phyloP scores from a whole-genome alignment of 2,797 vertebrate species.

The Alosa sapidissima region DNA sequence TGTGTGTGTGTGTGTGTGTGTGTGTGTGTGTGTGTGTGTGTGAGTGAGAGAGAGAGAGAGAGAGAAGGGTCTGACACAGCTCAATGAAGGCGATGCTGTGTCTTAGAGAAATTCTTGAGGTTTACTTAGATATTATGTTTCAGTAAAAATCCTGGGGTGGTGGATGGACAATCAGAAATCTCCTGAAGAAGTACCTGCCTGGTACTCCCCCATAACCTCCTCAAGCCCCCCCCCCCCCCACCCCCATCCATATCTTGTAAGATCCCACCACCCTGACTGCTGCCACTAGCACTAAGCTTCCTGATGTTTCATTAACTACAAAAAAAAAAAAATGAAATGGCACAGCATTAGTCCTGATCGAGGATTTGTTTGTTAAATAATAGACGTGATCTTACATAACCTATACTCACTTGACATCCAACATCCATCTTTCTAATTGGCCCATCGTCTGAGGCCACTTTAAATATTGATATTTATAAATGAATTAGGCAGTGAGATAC shows the following conservation, averaged over 20 bases:
- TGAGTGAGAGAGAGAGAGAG: background rate
- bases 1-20: conserved; percentile 12
- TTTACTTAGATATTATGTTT: background rate
- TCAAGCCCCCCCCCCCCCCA: background rate
- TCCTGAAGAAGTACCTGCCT: background rate
- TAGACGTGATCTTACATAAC: background rate
- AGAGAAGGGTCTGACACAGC: background rate
- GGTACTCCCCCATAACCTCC: background rate
- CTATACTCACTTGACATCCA: background rate
- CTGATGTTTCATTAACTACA: background rate
- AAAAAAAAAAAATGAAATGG: background rate
- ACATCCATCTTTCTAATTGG: background rate
- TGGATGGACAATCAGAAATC: background rate
- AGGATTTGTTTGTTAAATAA: background rate
- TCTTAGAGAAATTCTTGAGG: conserved; percentile 8
- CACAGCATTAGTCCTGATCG: background rate
- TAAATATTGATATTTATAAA: background rate
- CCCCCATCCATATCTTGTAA: background rate
- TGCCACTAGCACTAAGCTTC: background rate
- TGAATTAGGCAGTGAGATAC: background rate
- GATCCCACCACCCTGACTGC: background rate
- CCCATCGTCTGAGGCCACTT: background rate
- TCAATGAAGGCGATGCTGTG: background rate
- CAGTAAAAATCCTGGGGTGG: background rate
- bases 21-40: conserved; percentile 32